A percentile compares a stretch with the other conserved stretches of the same genome.
phyloP scores from a whole-genome alignment of 2,113 vertebrate genomes.

The Psettodes erumei region DNA sequence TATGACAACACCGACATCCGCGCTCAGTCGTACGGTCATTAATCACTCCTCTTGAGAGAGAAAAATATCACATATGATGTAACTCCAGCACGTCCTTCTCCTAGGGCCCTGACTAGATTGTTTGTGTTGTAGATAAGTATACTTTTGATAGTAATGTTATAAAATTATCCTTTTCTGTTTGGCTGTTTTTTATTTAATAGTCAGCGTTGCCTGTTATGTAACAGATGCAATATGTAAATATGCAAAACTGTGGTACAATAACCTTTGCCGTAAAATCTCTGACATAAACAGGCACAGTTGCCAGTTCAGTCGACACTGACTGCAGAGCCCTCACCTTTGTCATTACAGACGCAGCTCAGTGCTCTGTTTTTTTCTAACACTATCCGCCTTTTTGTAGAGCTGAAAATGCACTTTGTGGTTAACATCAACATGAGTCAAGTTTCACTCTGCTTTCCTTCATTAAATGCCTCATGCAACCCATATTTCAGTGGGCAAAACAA shows the following conservation, averaged over 20 bases:
- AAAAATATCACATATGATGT: neutral
- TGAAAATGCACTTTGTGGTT: constrained; percentile 51
- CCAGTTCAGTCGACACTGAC: neutral
- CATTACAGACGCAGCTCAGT: neutral
- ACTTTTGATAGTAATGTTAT: constrained; percentile 1
- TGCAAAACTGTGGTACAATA: neutral
- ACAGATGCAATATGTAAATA: neutral
- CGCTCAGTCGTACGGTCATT: constrained; percentile 7
- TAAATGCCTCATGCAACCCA: constrained; percentile 1
- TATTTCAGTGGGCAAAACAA: constrained; percentile 34
- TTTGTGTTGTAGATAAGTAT: constrained; percentile 14
- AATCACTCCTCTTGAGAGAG: constrained; percentile 11
- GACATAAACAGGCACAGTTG: neutral
- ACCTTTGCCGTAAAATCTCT: neutral
- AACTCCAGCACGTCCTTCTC: neutral
- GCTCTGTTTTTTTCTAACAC: constrained; percentile 26
- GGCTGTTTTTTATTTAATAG: neutral
- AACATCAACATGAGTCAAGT: neutral
- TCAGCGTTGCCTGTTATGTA: neutral
- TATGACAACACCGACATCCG: neutral
- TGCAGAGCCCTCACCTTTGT: constrained; percentile 46
- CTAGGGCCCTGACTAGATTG: neutral
- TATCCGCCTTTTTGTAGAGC: constrained; percentile 9
- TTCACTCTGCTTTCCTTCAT: constrained; percentile 27
- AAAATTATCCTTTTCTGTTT: constrained; percentile 13